These are phyloP conservation scores for Scartelaos histophorus DNA, from an alignment of 2,113 vertebrate genomes.

Conservation along the genomic window DNA sequence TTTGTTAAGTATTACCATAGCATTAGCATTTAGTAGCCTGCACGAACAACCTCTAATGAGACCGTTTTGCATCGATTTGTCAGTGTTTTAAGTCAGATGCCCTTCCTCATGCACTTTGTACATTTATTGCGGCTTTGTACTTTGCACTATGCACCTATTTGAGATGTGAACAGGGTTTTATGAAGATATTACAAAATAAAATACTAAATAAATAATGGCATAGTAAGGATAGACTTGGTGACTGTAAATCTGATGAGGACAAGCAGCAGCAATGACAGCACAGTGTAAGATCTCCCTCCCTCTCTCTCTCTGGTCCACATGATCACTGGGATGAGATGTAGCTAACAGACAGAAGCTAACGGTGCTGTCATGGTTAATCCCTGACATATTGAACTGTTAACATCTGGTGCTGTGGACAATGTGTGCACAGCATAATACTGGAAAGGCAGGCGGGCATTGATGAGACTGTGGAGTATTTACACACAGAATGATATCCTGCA, in stretches of 20 bases:
- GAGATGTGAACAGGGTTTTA: too few relatives aligned
- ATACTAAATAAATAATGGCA: background rate
- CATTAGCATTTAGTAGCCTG: background rate
- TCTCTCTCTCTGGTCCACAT: background rate
- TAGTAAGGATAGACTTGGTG: background rate
- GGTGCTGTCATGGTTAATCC: conserved; percentile 5
- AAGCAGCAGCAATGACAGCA: background rate
- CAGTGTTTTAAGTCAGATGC: too few relatives aligned
- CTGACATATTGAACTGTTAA: conserved; percentile 24
- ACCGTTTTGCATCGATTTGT: background rate
- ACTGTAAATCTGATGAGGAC: background rate
- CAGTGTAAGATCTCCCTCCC: background rate
- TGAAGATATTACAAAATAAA: too few relatives aligned
- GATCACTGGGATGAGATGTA: background rate
- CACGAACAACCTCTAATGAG: too few relatives aligned
- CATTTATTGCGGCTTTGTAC: background rate
- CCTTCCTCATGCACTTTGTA: background rate
- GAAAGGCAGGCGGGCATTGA: background rate
- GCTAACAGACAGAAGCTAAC: background rate
- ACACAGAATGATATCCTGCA: background rate
- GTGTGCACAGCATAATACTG: conserved; percentile 6
- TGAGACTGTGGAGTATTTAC: background rate
- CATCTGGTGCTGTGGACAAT: background rate
- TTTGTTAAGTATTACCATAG: background rate
- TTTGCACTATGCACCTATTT: too few relatives aligned